phyloP scores from a whole-genome alignment of 2,888 invertebrate genomes.

The Dione juno region DNA sequence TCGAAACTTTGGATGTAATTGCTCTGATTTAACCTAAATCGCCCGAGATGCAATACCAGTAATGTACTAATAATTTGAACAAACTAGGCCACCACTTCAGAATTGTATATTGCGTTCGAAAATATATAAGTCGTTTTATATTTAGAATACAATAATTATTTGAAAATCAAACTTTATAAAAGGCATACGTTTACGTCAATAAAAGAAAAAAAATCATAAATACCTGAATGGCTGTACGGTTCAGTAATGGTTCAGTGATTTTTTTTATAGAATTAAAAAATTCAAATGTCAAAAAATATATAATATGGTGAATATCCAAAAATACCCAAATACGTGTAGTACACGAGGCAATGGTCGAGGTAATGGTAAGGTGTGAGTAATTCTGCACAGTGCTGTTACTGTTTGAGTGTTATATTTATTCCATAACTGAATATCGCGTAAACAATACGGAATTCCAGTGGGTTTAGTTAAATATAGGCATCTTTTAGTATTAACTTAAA shows the following conservation, averaged over 20 bases:
- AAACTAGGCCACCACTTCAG: conserved; percentile 65
- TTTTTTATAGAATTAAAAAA: conserved; percentile 27
- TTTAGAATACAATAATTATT: neutral
- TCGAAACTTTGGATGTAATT: conserved; percentile 31
- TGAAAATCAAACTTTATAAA: neutral
- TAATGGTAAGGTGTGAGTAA: conserved; percentile 68
- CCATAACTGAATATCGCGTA: conserved; percentile 53
- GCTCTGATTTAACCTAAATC: conserved; percentile 32
- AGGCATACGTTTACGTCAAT: neutral
- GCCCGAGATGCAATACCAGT: conserved; percentile 41
- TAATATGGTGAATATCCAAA: conserved; percentile 48
- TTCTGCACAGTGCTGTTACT: conserved; percentile 54
- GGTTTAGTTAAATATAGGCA: conserved; percentile 15
- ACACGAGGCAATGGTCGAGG: conserved; percentile 61
- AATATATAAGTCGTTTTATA: conserved; percentile 25
- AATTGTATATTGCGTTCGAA: conserved; percentile 41
- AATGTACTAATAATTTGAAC: conserved; percentile 63
- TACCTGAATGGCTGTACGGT: conserved; percentile 22
- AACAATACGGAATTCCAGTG: conserved; percentile 37
- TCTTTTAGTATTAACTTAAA: neutral
- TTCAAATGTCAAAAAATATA: conserved; percentile 43
- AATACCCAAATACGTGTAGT: conserved; percentile 59
- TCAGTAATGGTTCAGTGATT: neutral
- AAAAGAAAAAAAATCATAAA: conserved; percentile 14
- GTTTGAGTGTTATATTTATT: conserved; percentile 73